These are phyloP conservation scores for Melieria picta DNA, from an alignment of 2,888 invertebrate genomes.

Conservation along the genomic window DNA sequence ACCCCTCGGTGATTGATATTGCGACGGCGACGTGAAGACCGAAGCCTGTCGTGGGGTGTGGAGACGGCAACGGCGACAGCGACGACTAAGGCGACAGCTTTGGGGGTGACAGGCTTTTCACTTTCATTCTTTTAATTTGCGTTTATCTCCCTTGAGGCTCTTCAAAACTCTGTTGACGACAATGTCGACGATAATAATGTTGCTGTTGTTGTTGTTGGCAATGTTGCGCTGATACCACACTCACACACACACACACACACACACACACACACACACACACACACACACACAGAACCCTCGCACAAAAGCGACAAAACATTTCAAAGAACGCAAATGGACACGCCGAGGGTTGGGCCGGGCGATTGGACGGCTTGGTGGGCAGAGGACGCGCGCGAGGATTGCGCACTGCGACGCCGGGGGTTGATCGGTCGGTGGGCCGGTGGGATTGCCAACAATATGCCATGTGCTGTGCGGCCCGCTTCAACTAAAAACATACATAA, in stretches of 20 bases:
- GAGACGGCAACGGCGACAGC: constrained; percentile 30
- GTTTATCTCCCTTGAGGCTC: constrained; percentile 48
- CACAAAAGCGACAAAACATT: too few relatives aligned
- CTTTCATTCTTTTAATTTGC: constrained; percentile 52
- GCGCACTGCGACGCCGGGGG: too few relatives aligned
- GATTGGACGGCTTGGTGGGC: too few relatives aligned
- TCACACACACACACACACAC: too few relatives aligned
- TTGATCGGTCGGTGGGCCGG: background rate
- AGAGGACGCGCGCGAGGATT: too few relatives aligned
- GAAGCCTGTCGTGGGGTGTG: background rate
- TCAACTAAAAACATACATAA: constrained; percentile 23
- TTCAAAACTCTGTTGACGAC: constrained; percentile 22
- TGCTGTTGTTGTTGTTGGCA: background rate
- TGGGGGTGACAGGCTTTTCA: constrained; percentile 52
- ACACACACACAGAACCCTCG: too few relatives aligned
- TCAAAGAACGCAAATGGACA: too few relatives aligned
- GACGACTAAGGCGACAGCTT: constrained; percentile 17
- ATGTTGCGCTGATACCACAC: too few relatives aligned
- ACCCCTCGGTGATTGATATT: constrained; percentile 36
- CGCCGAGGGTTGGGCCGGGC: too few relatives aligned
- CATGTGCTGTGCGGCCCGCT: constrained; percentile 7
- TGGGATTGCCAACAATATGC: constrained; percentile 3
- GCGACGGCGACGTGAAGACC: constrained; percentile 3
- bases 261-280: too few relatives aligned
- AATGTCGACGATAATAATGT: constrained; percentile 17